A percentile compares a stretch with the other conserved stretches of the same genome.
These are phyloP conservation scores for Archips crataeganus DNA, from an alignment of 2,888 invertebrate species.

Conservation along the genomic window DNA sequence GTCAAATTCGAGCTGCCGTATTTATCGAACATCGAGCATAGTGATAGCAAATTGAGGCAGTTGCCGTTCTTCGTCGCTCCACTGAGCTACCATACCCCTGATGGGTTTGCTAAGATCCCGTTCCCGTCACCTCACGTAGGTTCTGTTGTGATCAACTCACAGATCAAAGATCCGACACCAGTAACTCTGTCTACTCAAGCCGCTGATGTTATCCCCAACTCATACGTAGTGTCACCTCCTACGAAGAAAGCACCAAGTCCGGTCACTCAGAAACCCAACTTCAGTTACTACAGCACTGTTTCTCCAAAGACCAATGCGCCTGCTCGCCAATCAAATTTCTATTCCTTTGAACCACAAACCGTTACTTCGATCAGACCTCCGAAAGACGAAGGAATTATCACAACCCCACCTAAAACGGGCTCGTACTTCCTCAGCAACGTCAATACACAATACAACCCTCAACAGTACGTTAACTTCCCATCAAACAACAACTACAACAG, in stretches of 20 bases:
- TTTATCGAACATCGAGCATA: conserved; percentile 90
- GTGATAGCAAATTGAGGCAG: conserved; percentile 90
- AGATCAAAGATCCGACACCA: conserved; percentile 67
- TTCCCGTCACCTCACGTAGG: conserved; percentile 95
- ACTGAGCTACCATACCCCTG: conserved; percentile 92
- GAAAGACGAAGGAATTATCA: conserved; percentile 52
- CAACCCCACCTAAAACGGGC: conserved; percentile 60
- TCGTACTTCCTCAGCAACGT: conserved; percentile 68
- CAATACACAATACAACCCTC: conserved; percentile 62
- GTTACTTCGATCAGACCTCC: conserved; percentile 67
- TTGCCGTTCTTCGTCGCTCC: conserved; percentile 95
- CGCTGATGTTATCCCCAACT: conserved; percentile 55
- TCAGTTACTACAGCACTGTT: conserved; percentile 76
- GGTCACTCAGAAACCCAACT: conserved; percentile 72
- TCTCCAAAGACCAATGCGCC: conserved; percentile 65
- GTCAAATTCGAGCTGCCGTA: conserved; percentile 94
- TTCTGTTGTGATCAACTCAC: conserved; percentile 91
- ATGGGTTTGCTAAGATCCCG: conserved; percentile 94
- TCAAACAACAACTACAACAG: conserved; percentile 54
- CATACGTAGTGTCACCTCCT: conserved; percentile 58
- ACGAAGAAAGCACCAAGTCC: conserved; percentile 61
- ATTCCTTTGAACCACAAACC: conserved; percentile 77
- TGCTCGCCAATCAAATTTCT: conserved; percentile 68
- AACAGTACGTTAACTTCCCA: conserved; percentile 60
- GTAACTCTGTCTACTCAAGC: conserved; percentile 49